Conservation (phyloP, 2,797 vertebrate species). For the Darevskia nairensis region DNA sequence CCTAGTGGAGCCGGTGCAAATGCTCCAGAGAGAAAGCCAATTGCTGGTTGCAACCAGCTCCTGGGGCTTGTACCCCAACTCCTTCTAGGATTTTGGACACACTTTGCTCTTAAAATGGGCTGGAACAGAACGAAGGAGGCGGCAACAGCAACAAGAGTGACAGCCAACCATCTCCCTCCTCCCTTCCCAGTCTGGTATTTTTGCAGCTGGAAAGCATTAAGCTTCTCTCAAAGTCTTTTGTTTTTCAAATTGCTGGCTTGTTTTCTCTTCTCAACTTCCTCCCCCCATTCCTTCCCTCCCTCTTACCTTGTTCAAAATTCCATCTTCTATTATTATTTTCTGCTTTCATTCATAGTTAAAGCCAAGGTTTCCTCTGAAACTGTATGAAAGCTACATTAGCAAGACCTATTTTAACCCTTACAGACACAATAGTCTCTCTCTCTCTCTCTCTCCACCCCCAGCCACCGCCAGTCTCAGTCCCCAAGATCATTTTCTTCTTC, state of each 20-base stretch:
- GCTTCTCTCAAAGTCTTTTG: slow-evolving; percentile 78
- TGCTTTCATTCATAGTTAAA: slow-evolving; percentile 46
- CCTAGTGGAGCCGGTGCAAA: background rate
- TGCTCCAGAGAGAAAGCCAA: background rate
- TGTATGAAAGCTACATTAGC: slow-evolving; percentile 31
- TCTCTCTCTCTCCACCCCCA: no score
- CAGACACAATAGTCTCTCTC: background rate
- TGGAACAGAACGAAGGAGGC: background rate
- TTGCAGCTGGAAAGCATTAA: slow-evolving; percentile 82
- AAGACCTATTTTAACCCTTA: slow-evolving; percentile 49
- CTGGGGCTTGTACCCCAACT: background rate
- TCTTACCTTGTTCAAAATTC: slow-evolving; percentile 6
- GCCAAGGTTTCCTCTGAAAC: slow-evolving; percentile 60
- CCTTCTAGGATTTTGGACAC: background rate
- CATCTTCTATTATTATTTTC: slow-evolving; percentile 24
- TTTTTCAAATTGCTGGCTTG: slow-evolving; percentile 73
- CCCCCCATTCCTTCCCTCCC: slow-evolving; percentile 14
- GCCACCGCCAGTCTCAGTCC: no score
- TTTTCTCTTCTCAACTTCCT: slow-evolving; percentile 60
- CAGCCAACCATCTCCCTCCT: slow-evolving; percentile 45
- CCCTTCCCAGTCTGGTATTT: slow-evolving; percentile 73
- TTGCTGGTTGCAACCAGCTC: background rate
- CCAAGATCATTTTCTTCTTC: background rate
- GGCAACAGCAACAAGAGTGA: slow-evolving; percentile 36
- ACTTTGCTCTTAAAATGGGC: background rate